Base-by-base conservation (phyloP, 2,797 vertebrate species). In the Melanotaenia parkinsoni region DNA sequence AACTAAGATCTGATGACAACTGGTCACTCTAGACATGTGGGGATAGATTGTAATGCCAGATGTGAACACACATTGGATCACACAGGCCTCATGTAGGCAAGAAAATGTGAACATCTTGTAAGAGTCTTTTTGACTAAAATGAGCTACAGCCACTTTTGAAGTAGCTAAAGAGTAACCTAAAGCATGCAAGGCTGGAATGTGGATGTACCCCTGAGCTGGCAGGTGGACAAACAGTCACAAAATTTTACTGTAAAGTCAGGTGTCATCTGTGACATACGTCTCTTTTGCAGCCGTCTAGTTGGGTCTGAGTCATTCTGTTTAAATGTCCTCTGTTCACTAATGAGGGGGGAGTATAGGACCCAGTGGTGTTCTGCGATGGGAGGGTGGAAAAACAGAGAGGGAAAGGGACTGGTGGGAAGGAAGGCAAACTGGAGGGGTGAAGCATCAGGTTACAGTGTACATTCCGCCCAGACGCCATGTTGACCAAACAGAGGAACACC, bases 391-490 rank as follows among this genome's bases (percentile, higher is more conserved):
- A 89, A 86, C 74, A 70, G 82, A 85, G 69, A 74, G 70, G 81
- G 77, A 83, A 79, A 82, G 85, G 84, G 78, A 50, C 72, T 72
- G 70, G 83, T 77, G 86, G 88, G 85, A 88, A 87, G 92, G 87
- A 83, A 91, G 83, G 88, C 85, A 45, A 87, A 77, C 40, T 51
- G 68, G 80, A 90, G 85, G 87, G 83, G 79, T 77, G 85, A 89
- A 90, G 91, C 88, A 80, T 94, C 93, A 84, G 86, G 88, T 93
- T 94, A 92, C 91, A 92, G 83, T 89, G 86, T 89, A 82, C 91
- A 90, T 90, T 91, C 92, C 85, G 67, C 90, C 84, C 88, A 91
- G 90, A 91, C 87, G 82, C 89, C 89, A 91, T 92, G 89, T 93
- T 87, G 87, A 84, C 91, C 88, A 89, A 90, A 89, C 85, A 89